These are phyloP conservation scores for Grus americana DNA, from an alignment of 2,113 vertebrate genomes.

Conservation along the genomic window DNA sequence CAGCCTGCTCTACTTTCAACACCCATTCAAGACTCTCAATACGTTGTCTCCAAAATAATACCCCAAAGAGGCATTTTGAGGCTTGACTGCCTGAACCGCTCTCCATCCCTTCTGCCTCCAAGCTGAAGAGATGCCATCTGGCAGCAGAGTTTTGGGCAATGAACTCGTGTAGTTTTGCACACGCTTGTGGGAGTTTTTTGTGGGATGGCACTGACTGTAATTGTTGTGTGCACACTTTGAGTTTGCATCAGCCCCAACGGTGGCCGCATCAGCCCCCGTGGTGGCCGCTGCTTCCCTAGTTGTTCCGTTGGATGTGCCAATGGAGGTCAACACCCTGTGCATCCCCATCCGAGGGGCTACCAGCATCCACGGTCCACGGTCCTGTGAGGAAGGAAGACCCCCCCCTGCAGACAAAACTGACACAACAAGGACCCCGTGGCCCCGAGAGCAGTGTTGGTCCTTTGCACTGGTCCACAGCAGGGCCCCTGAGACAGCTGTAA, in stretches of 20 bases:
- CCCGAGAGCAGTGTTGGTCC: background rate
- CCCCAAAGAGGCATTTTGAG: background rate
- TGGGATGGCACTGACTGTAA: background rate
- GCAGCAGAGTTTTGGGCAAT: background rate
- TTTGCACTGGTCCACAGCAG: background rate
- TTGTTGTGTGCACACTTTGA: rapidly evolving
- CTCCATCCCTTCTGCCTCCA: background rate
- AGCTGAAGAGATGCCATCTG: background rate
- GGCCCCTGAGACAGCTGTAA: background rate
- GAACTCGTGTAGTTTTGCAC: background rate
- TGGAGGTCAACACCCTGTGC: background rate
- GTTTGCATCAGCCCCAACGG: rapidly evolving
- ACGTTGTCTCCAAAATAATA: background rate
- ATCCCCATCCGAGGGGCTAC: background rate
- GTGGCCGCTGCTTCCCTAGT: background rate
- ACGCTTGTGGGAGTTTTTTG: rapidly evolving
- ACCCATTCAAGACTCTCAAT: background rate
- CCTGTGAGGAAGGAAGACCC: background rate
- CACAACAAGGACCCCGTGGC: background rate
- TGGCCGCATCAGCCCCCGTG: rapidly evolving
- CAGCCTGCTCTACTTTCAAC: background rate
- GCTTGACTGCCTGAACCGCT: background rate
- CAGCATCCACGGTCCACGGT: background rate
- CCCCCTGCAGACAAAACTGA: background rate
- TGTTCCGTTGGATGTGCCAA: background rate